A percentile compares a stretch with the other conserved stretches of the same genome.
phyloP scores from a whole-genome alignment of 2,888 invertebrate species.

The Caenorhabditis sp. region DNA sequence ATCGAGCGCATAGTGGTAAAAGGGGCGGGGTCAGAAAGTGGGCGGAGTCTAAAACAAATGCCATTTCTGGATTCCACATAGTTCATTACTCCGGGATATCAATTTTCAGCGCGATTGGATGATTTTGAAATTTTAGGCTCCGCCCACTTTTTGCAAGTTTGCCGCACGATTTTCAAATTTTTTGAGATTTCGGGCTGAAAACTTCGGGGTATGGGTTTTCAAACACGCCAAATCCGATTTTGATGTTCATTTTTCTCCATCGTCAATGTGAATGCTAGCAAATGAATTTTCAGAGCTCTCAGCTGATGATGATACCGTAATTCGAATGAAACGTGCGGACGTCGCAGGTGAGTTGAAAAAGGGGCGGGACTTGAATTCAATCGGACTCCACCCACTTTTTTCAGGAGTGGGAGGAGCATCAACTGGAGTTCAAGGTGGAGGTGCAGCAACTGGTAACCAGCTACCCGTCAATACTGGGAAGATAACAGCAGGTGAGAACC shows the following conservation, averaged over 20 bases:
- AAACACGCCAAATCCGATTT: too few relatives aligned
- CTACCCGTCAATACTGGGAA: too few relatives aligned
- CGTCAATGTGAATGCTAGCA: too few relatives aligned
- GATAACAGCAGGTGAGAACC: too few relatives aligned
- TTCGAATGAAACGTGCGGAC: neutral
- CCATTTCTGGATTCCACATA: neutral
- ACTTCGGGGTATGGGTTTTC: too few relatives aligned
- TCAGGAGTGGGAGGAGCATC: too few relatives aligned
- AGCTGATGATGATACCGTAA: neutral
- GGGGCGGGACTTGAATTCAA: too few relatives aligned
- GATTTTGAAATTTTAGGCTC: neutral
- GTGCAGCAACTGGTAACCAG: too few relatives aligned
- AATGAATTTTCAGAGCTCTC: slow-evolving; percentile 5
- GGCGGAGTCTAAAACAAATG: neutral
- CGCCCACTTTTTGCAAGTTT: slow-evolving; percentile 10
- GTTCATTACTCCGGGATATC: neutral
- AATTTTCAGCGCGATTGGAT: neutral
- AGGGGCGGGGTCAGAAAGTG: neutral
- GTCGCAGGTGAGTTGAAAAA: neutral
- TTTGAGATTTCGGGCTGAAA: too few relatives aligned
- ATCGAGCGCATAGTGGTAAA: neutral
- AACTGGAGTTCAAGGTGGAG: too few relatives aligned
- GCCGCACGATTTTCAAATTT: neutral
- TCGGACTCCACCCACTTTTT: too few relatives aligned
- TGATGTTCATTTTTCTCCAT: neutral